Evolutionary conservation across 2,113 vertebrate species (phyloP), one percentile per base, ranked within the genome.

Genomic region (Scopus umbretta): DNA sequence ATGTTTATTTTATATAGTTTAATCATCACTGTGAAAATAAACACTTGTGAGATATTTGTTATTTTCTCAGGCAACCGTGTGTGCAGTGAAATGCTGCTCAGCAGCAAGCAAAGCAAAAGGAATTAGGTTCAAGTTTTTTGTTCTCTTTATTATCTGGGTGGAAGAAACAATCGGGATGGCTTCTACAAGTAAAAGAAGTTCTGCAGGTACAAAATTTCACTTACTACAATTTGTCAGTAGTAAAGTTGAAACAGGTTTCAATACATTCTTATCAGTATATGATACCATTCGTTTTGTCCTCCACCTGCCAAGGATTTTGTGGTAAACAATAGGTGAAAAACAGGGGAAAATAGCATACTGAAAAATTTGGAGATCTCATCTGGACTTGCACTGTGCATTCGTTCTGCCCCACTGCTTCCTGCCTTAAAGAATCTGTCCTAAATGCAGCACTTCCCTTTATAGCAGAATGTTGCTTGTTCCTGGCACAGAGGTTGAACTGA

Each of bases 141-240:
- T 13, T 66, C 29, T 82, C 32, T 66, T 58, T 75, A 8, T 42
- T 86, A 1, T 25, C 45, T 73, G 76, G 4, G 34, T 71, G 58
- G 52, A 95, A 71, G 32, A 92, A 86, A 47, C 22, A 32, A 66
- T n/a, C 71, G 52, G 32, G 71, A 98, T 97, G 97, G 80, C 94
- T 96, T 95, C 86, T 83, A 34, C 73, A 67, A 93, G 16, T 53
- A 50, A 58, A 88, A 88, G 16, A 76, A 89, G 49, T 66, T 70
- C 71, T 78, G n/a, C 86, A 95, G 97, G 97, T 98, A 97, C 34
- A 52, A 84, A 58, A 72, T 38, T 53, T 84, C 36, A 34, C 84
- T 22, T 65, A 38, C 11, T 62, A 53, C 72, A n/a, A 45, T 79
- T 79, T 45, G 9, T 40, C 29, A 45, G 12, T 71, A 36, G 14